phyloP scores from a whole-genome alignment of 2,113 vertebrate genomes.

The Planiliza haematocheilus region DNA sequence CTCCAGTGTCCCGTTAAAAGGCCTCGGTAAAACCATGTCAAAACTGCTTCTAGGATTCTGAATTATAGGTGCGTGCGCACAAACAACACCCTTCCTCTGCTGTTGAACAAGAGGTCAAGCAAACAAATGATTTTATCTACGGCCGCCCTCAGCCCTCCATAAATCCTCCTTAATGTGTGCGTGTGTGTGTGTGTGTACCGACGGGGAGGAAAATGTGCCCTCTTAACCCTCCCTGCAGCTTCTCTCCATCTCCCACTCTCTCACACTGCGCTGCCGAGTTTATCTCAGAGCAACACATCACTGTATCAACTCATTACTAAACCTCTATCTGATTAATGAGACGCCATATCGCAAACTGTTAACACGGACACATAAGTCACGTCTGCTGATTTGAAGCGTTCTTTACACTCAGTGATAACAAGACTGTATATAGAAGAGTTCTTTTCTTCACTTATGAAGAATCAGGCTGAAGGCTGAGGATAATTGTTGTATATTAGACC shows the following conservation, averaged over 20 bases:
- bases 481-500: slow-evolving; percentile 72
- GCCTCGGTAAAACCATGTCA: slow-evolving; percentile 22
- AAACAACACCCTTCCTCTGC: slow-evolving; percentile 69
- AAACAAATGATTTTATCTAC: slow-evolving; percentile 79
- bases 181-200: slow-evolving; percentile 43
- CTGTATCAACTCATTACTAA: slow-evolving; percentile 56
- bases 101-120: slow-evolving; percentile 75
- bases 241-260: slow-evolving; percentile 23
- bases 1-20: slow-evolving; percentile 25
- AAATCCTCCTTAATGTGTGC: slow-evolving; percentile 72
- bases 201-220: slow-evolving; percentile 57
- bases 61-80: slow-evolving; percentile 56
- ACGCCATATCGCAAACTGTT: slow-evolving; percentile 14
- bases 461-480: slow-evolving; percentile 60
- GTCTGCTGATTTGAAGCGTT: slow-evolving; percentile 54
- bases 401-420: slow-evolving; percentile 52
- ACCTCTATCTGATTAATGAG: slow-evolving; percentile 56
- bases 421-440: slow-evolving; percentile 34
- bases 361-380: slow-evolving; percentile 46
- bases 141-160: slow-evolving; percentile 65
- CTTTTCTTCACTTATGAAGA: slow-evolving; percentile 47
- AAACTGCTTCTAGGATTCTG: slow-evolving; percentile 18
- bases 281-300: slow-evolving; percentile 61
- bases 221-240: slow-evolving; percentile 53
- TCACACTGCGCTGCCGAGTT: slow-evolving; percentile 31